Percentiles rank a stretch among this genome's conserved stretches.
Conservation (phyloP, 2,113 vertebrate species). For the Fulmarus glacialis region DNA sequence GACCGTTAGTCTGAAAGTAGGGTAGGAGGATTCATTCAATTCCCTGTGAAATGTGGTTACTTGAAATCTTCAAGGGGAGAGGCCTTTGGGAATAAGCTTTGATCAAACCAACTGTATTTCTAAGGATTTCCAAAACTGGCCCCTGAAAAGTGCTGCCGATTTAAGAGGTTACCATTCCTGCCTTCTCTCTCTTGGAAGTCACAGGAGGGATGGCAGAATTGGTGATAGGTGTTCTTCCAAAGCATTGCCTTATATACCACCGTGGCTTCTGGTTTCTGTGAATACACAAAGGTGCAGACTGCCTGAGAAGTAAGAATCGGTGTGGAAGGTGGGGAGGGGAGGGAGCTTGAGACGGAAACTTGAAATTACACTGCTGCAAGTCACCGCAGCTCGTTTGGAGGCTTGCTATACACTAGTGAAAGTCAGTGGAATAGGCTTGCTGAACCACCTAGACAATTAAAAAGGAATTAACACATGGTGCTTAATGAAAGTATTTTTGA, state of each 20-base stretch:
- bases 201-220: rapidly evolving
- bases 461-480: not conserved
- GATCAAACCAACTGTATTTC: not conserved
- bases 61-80: not conserved
- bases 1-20: not conserved
- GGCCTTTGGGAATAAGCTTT: not conserved
- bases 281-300: rapidly evolving
- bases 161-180: rapidly evolving
- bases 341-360: not conserved
- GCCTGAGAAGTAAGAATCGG: rapidly evolving
- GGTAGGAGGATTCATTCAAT: not conserved
- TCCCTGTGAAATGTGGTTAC: not conserved
- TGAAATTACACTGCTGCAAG: not conserved
- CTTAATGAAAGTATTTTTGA: not conserved
- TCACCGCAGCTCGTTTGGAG: not conserved
- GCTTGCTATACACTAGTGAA: rapidly evolving
- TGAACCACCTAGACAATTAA: not conserved
- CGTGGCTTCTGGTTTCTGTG: not conserved
- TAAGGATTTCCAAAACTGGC: not conserved
- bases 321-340: not conserved
- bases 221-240: rapidly evolving
- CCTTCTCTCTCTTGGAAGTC: not conserved
- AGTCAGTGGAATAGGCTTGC: not conserved
- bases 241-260: not conserved
- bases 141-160: rapidly evolving